Evolutionary conservation across 2,113 vertebrate species (phyloP).

Genomic region (Rhodinocichla rosea): DNA sequence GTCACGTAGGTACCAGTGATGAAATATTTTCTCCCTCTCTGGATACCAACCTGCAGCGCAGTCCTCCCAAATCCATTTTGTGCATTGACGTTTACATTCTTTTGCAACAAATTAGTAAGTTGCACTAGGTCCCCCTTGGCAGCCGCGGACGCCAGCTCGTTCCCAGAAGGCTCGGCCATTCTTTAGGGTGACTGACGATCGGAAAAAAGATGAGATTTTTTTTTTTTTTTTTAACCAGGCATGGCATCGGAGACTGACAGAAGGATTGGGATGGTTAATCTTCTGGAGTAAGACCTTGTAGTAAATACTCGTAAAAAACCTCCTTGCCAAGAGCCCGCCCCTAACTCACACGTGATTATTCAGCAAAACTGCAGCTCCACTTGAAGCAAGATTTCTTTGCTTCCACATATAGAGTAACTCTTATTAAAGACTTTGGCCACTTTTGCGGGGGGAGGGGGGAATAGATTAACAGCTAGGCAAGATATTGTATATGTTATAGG

Average conservation of each 20-base stretch:
- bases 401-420: slow-evolving; percentile 57
- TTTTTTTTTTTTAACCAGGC: slow-evolving; percentile 75
- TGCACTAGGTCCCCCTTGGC: slow-evolving; percentile 84
- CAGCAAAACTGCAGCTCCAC: slow-evolving; percentile 71
- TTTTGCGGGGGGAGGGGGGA: not conserved
- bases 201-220: slow-evolving; percentile 75
- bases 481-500: slow-evolving; percentile 17
- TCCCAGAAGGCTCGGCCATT: slow-evolving; percentile 84
- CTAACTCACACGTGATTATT: slow-evolving; percentile 84
- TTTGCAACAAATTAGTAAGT: slow-evolving; percentile 82
- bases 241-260: slow-evolving; percentile 81
- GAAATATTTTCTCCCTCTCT: slow-evolving; percentile 73
- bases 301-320: slow-evolving; percentile 85
- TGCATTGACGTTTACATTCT: slow-evolving; percentile 87
- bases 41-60: slow-evolving; percentile 91
- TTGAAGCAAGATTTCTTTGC: slow-evolving; percentile 75
- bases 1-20: slow-evolving; percentile 72
- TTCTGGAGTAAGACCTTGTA: slow-evolving; percentile 83
- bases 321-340: slow-evolving; percentile 83
- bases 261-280: slow-evolving; percentile 82
- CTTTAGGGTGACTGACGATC: slow-evolving; percentile 78
- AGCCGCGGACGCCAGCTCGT: slow-evolving; percentile 86
- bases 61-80: slow-evolving; percentile 86
- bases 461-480: not conserved
- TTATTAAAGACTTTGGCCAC: slow-evolving; percentile 42